phyloP scores from a whole-genome alignment of 2,888 invertebrate species.

The Chelonus formosanus region DNA sequence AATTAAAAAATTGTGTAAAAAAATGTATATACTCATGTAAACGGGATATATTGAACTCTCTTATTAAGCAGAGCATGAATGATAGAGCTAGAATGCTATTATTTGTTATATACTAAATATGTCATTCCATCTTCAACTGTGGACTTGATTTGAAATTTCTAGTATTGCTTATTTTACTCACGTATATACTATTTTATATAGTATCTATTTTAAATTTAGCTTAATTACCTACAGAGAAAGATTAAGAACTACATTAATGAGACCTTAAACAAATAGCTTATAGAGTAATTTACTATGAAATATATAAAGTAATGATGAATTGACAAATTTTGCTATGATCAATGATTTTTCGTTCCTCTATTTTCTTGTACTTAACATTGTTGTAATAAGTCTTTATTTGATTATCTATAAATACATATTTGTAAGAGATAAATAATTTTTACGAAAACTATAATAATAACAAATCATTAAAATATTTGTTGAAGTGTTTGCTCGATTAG shows the following conservation, averaged over 20 bases:
- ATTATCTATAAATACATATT: constrained; percentile 36
- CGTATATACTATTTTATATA: not conserved
- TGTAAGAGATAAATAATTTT: constrained; percentile 32
- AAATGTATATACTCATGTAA: constrained; percentile 11
- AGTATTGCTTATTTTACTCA: constrained; percentile 12
- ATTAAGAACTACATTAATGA: not conserved
- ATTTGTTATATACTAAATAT: not conserved
- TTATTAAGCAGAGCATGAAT: not conserved
- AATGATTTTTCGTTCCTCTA: constrained; percentile 41
- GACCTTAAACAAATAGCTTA: constrained; percentile 3
- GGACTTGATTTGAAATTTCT: no score
- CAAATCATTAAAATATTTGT: constrained; percentile 11
- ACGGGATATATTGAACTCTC: constrained; percentile 3
- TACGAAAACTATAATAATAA: constrained; percentile 37
- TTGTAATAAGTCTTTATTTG: constrained; percentile 41
- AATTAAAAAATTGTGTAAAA: constrained; percentile 32
- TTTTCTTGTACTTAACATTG: constrained; percentile 44
- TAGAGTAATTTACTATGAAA: constrained; percentile 13
- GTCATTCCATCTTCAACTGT: no score
- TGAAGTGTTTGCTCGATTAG: constrained; percentile 2
- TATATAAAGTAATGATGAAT: constrained; percentile 1
- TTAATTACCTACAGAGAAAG: constrained; percentile 6
- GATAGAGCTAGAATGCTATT: constrained; percentile 8
- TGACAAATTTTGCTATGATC: not conserved
- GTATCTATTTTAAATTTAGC: constrained; percentile 5